Base-by-base conservation (phyloP, 2,113 vertebrate genomes). In the Oreochromis niloticus region DNA sequence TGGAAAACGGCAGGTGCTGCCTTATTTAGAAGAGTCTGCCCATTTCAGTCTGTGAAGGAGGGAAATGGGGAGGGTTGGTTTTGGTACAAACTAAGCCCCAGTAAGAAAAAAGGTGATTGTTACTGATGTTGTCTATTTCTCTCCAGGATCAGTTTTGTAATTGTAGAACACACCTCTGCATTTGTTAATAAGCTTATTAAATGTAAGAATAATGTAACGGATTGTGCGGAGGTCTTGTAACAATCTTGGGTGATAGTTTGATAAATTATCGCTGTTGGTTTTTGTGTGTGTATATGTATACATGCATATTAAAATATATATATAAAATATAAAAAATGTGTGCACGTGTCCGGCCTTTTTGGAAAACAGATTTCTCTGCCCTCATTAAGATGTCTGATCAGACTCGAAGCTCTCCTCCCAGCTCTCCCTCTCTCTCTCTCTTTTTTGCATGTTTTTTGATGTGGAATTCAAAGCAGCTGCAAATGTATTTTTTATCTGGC, bases 381-480 rank as follows among this genome's bases (percentile, higher is more conserved):
- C 93, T 96, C 96, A 97, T 98, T 97, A 97, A 95, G 95, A 93
- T 93, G 94, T 95, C 93, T 96, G 96, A 97, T 96, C 89, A 90
- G 89, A 95, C 94, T 96, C 86, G 63, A 90, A 92, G 1, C 87
- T 46, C 36, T 46, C 24, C 36, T 61, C 83, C 17, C 57, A 9
- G 46, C 34, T 43, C 43, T 57, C 16, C 30, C 48, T 56, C 80
- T 68, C n/a, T 50, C n/a, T 50, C 41, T 34, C 36, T 50, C 80
- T 7, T 79, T 87, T 82, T 89, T 87, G 4, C 90, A 55, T 89
- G 90, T 91, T 91, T 96, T 94, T 98, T 98, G 96, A 98, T 97
- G 97, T 97, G 50, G 90, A 97, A 98, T 97, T 98, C 97, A 98
- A 98, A 98, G 98, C 92, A 89, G 71, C 96, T 97, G 97, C 97